Base-by-base conservation (phyloP, 2,888 invertebrate species). In the Stramonita haemastoma region DNA sequence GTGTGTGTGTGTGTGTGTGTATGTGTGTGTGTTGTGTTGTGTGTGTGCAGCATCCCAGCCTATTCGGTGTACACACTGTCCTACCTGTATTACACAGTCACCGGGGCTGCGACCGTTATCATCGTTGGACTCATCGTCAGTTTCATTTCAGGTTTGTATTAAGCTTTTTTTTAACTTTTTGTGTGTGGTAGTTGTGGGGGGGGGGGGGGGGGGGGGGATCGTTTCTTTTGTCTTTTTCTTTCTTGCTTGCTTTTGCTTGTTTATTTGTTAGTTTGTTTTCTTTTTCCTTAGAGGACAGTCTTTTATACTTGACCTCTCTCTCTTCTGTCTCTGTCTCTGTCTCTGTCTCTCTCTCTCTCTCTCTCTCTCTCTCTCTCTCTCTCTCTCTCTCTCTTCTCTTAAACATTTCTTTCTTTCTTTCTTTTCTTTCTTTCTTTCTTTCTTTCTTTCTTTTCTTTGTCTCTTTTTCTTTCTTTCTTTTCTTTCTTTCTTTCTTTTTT, bases 61-160 rank as follows among this genome's bases (percentile, higher is more conserved):
- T 86, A 90, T 8, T 29, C 32, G 34, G 91, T 93, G 87, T 93
- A 93, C 91, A 89, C 91, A 56, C 87, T 93, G 73, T 93, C 93
- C 17, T 93, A 93, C 56, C 87, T 92, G 79, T 92, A 92, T 91
- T 93, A 93, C 90, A 93, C 92, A 5, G 91, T 91, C 34, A 90
- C 91, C 0, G 93, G 92, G 0, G 91, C 92, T 91, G 81, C 91
- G 26, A 60, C 91, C 15, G 90, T 91, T 32, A 90, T 92, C 15
- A 86, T 91, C 46, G 86, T 92, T n/a, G 91, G 92, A 1, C 89
- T 92, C 36, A 46, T 92, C 32, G 91, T 92, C 57, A 93, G 93
- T 86, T 89, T 92, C 32, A 66, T 92, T 13, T 92, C 93, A 22
- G 92, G 93, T 92, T 19, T 13, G 87, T 86, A 15, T 17, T 70